Base-by-base conservation (phyloP, 2,888 invertebrate genomes). In the Sinopyrophorus schimmeli region DNA sequence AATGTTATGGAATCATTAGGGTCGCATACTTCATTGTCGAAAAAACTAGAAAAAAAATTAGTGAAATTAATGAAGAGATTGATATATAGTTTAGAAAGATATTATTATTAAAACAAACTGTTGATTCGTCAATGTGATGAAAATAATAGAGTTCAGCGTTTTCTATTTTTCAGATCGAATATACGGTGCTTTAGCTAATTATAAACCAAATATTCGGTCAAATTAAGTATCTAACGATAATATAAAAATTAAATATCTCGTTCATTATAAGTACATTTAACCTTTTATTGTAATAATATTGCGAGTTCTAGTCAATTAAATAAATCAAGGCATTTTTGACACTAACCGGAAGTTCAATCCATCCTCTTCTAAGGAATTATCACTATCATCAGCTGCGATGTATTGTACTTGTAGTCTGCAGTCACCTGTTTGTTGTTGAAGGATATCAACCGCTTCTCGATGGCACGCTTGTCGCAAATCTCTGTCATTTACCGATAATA, bases 391-490 rank as follows among this genome's bases (percentile, higher is more conserved):
- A 46, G 77, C 82, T 1, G 83, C 82, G 42, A 89, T 83, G 69
- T 85, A 89, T 69, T 89, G 86, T 37, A 90, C 87, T 68, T 87
- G 84, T 55, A 90, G 76, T 31, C 82, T 80, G 62, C 89, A 86
- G 68, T 86, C 84, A 6, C 88, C 88, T 61, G 82, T 84, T 72
- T 88, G 88, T 64, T 84, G 83, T 60, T 88, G 88, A 50, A 92
- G 73, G 47, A 89, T 82, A 57, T 84, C 81, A 3, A 91, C 92
- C 3, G 91, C 91, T 64, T 91, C 89, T 54, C 83, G 81, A 72
- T 92, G 92, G 63, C 86, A 87, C 21, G 84, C 83, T 73, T 86
- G 84, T 41, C 86, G 79, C 60, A 92, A 78, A 69, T 89, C 89
- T 37, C 83, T 78, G 47, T 86, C 86, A 70, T 92, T 90, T 52